Conservation (phyloP, 23 tunicate genomes). For the Pegea sp. region DNA sequence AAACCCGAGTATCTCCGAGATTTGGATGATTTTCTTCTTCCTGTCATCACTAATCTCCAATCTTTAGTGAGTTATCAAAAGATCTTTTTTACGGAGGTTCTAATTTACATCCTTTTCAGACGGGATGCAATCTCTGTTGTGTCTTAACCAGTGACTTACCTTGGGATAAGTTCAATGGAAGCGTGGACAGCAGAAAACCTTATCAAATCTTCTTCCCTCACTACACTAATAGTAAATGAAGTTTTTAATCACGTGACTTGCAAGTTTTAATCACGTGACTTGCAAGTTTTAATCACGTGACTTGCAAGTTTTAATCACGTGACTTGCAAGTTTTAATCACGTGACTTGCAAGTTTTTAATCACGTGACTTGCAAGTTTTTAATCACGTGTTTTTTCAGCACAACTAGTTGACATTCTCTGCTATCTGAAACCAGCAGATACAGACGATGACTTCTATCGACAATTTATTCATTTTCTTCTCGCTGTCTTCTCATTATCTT, state of each 20-base stretch:
- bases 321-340: not conserved
- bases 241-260: not conserved
- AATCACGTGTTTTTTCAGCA: conserved; percentile 10
- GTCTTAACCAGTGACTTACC: conserved; percentile 38
- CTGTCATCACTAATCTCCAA: conserved; percentile 36
- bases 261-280: not conserved
- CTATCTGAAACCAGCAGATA: conserved; percentile 30
- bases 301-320: not conserved
- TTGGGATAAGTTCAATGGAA: conserved; percentile 55
- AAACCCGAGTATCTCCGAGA: conserved; percentile 47
- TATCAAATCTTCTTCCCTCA: conserved; percentile 37
- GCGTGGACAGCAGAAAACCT: conserved; percentile 12
- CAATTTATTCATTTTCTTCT: conserved; percentile 28
- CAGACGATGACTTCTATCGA: conserved; percentile 21
- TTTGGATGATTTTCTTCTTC: conserved; percentile 11
- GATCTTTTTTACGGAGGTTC: too few relatives aligned
- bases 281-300: not conserved
- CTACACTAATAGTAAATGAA: conserved; percentile 39
- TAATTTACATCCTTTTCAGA: conserved; percentile 34
- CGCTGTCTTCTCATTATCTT: conserved; percentile 34
- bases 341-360: not conserved
- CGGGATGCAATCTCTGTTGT: conserved; percentile 32
- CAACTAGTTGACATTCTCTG: conserved; percentile 36
- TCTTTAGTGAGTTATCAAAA: conserved; percentile 46
- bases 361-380: not conserved